Evolutionary conservation across 2,888 invertebrate species (phyloP).

Genomic region (Drosophila atroscutellata): DNA sequence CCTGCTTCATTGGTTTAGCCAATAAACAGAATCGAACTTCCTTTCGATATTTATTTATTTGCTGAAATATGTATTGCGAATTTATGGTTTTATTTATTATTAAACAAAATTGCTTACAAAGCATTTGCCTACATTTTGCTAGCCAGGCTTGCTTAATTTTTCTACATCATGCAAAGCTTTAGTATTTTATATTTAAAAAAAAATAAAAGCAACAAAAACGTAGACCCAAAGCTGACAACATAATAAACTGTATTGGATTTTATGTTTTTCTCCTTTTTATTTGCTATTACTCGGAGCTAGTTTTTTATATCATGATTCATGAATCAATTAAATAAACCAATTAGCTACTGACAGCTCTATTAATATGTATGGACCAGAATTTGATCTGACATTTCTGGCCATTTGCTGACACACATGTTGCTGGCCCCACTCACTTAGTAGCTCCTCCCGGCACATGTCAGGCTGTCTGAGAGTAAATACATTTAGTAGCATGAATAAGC

Average conservation of each 20-base stretch:
- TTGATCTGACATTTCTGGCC: slow-evolving; percentile 24
- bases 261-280: slow-evolving; percentile 1
- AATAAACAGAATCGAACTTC: neutral
- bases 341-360: slow-evolving; percentile 41
- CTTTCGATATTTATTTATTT: slow-evolving; percentile 15
- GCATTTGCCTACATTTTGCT: slow-evolving; percentile 1
- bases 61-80: slow-evolving; percentile 2
- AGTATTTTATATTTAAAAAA: neutral
- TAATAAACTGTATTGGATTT: neutral
- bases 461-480: slow-evolving; percentile 9
- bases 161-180: neutral
- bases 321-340: slow-evolving; percentile 47
- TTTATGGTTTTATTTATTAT: slow-evolving; percentile 1
- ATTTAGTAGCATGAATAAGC: slow-evolving; percentile 62
- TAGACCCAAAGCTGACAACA: neutral
- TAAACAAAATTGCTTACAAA: slow-evolving; percentile 5
- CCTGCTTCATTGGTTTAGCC: slow-evolving; percentile 15
- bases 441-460: neutral
- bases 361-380: slow-evolving; percentile 35
- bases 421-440: neutral
- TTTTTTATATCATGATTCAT: slow-evolving; percentile 40
- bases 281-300: neutral
- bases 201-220: neutral
- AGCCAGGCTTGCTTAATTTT: neutral
- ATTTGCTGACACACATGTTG: slow-evolving; percentile 5